Evolutionary conservation across 2,888 invertebrate species (phyloP), one percentile per base, ranked within the genome.

Genomic region (Nemotelus nigrinus): DNA sequence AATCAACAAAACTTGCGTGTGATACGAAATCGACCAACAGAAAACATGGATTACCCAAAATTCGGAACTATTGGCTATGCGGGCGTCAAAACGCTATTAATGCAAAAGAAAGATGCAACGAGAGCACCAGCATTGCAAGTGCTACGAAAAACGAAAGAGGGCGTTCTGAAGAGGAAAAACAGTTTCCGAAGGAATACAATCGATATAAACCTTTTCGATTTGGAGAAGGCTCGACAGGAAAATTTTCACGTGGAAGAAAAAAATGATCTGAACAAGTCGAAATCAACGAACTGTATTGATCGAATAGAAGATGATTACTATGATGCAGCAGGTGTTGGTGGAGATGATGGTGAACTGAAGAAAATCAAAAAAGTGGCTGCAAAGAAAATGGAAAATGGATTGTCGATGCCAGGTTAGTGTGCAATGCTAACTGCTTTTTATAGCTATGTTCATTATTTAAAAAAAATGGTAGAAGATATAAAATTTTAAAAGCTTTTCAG

Each of bases 111-210:
- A 4, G 48, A 57, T 7, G 71, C 10, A 47, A 6, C 7, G 3
- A 57, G 43, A 48, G 72, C 74, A 41, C 74, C 74, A 5, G 60
- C 74, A 45, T 53, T 78, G 10, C 80, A 80, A 57, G 79, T 81
- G 6, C 58, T 79, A n/a, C 63, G 79, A 57, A 64, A 74, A 41
- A 55, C 75, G n/a, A 70, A 53, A 67, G 78, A 79, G 53, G 64
- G 71, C 43, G 60, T 77, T 4, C 48, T 74, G 63, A 79, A 77
- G 75, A 64, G 77, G 47, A 79, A 77, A 55, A 78, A 78, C 57
- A 77, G 79, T 63, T 78, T 67, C 7, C 79, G 82, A 48, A 57
- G 82, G 44, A 81, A 81, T 70, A 82, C 82, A n/a, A 81, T 82
- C 53, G 81, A 81, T 70, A 80, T 81, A 0, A 80, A 80, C 63